Conservation (phyloP, 2,113 vertebrate species). For the Phaetusa simplex region DNA sequence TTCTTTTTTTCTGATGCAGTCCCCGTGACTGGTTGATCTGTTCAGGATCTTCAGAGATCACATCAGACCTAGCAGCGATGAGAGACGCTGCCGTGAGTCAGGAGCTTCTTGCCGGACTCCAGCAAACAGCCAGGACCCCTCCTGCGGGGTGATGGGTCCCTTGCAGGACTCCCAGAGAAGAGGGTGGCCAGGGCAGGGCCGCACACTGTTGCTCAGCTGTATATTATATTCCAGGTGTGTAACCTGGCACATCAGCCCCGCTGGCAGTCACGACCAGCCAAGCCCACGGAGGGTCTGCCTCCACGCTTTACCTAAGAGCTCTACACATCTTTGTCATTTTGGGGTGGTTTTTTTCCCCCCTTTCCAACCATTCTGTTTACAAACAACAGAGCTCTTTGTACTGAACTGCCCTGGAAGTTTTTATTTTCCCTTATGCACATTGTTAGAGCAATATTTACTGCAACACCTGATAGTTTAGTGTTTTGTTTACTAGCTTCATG, state of each 20-base stretch:
- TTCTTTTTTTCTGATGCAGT: neutral
- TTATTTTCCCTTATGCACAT: neutral
- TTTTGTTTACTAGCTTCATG: conserved; percentile 59
- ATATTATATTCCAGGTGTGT: rapidly evolving
- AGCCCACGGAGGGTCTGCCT: neutral
- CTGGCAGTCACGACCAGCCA: neutral
- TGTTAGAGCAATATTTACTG: conserved; percentile 53
- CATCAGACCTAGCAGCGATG: neutral
- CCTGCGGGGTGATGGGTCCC: neutral
- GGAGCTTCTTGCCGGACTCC: too few relatives aligned
- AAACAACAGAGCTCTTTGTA: conserved; percentile 53
- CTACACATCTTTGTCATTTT: neutral
- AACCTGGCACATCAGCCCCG: neutral
- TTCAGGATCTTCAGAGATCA: neutral
- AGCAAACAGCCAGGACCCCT: neutral
- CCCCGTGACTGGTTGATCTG: neutral
- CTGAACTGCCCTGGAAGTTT: conserved; percentile 71
- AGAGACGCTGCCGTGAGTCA: rapidly evolving
- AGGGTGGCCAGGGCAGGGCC: neutral
- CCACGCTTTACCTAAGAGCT: neutral
- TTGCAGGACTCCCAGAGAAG: neutral
- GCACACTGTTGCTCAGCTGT: rapidly evolving
- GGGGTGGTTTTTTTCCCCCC: neutral
- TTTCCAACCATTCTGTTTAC: neutral
- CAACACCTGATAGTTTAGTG: conserved; percentile 44